A percentile compares a stretch with the other conserved stretches of the same genome.
These are phyloP conservation scores for Parasteatoda tepidariorum DNA, from an alignment of 1,140 invertebrate species.

Conservation along the genomic window DNA sequence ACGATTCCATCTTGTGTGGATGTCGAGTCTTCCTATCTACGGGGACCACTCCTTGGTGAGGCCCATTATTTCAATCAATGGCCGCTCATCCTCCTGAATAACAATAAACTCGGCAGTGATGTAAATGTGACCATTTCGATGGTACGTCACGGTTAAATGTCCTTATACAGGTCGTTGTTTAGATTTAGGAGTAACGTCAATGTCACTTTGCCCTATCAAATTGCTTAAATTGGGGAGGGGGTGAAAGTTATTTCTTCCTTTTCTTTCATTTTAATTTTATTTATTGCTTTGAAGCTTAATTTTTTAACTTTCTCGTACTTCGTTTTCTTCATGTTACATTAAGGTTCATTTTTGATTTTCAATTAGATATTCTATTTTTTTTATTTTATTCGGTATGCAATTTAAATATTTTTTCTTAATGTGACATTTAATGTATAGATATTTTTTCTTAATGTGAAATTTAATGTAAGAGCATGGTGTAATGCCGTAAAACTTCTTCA, in stretches of 20 bases:
- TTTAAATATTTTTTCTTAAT: too few relatives aligned
- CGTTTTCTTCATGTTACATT: too few relatives aligned
- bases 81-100: conserved; percentile 24
- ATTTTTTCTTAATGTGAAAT: too few relatives aligned
- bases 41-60: neutral
- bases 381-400: too few relatives aligned
- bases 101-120: conserved; percentile 15
- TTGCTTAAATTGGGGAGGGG: neutral
- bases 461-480: too few relatives aligned
- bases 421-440: too few relatives aligned
- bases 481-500: too few relatives aligned
- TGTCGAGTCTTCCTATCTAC: neutral
- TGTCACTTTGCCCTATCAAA: conserved; percentile 39
- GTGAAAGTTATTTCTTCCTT: neutral
- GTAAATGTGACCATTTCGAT: conserved; percentile 50
- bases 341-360: too few relatives aligned
- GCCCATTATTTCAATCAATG: conserved; percentile 39
- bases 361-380: too few relatives aligned
- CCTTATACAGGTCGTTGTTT: conserved; percentile 44
- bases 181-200: conserved; percentile 38
- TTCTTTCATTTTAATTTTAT: neutral
- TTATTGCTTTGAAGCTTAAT: too few relatives aligned
- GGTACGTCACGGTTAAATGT: conserved; percentile 50
- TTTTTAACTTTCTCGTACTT: too few relatives aligned
- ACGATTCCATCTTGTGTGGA: neutral